Evolutionary conservation across 2,888 invertebrate species (phyloP), one percentile per base, ranked within the genome.

Genomic region (Sphaeridia pumilis): DNA sequence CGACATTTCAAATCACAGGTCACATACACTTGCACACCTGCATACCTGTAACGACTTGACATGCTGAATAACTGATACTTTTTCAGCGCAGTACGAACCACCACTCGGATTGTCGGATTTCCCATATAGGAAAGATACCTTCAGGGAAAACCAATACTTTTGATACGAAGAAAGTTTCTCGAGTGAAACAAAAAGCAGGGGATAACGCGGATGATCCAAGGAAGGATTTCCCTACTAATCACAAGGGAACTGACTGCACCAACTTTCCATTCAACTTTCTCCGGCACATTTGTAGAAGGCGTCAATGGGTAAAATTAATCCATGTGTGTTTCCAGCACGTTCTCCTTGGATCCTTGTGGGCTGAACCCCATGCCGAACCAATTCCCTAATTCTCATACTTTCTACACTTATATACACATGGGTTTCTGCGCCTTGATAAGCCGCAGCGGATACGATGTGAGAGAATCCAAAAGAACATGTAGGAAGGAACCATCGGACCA

Each of bases 251-350:
- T 38, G 38, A 38, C 38, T 14, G 12, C 17, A 12, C 12, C 17
- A 20, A 38, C 12, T 17, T 38, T 38, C 20, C 20, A 20, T 38
- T 38, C 38, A 38, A 38, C 17, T 38, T 38, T 38, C 17, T 31
- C 14, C 31, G 10, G 17, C 5, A 5, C 20, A 12, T 14, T 31
- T 31, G 38, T 17, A 38, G 20, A 17, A 38, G 38, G 38, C 38
- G 38, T 14, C 10, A 38, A 38, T 38, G 38, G 38, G 38, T 38
- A 38, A 38, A 31, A 38, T 38, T 38, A 38, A 38, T 38, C 38
- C 38, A 38, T 38, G 38, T 38, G 38, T 17, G 38, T 14, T 38
- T 38, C 17, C 10, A 38, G 38, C 38, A 38, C 38, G 38, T 38
- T 38, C 38, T 17, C 38, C 12, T 7, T 20, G 17, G 20, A 38